Conservation (phyloP, 2,797 vertebrate genomes). For the Hoplostethus atlanticus region DNA sequence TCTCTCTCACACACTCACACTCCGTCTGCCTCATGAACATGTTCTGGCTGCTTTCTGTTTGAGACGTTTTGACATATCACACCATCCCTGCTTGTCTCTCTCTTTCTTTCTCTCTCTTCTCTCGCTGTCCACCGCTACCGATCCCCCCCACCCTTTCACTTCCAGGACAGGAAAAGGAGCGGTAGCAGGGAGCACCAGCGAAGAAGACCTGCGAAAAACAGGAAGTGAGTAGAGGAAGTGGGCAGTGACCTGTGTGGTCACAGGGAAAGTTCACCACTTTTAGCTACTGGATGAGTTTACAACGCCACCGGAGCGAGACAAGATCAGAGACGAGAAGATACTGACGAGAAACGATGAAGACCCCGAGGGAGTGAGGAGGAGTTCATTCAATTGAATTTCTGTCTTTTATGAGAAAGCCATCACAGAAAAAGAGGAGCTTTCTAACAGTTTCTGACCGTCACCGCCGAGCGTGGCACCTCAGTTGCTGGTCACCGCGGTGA, state of each 20-base stretch:
- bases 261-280: slow-evolving; percentile 39
- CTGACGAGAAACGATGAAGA: slow-evolving; percentile 33
- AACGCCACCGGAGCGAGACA: slow-evolving; percentile 33
- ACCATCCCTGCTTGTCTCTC: slow-evolving; percentile 23
- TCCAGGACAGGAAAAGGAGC: slow-evolving; percentile 69
- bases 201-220: slow-evolving; percentile 76
- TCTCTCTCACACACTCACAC: slow-evolving; percentile 40
- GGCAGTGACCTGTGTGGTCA: slow-evolving; percentile 71
- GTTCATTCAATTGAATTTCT: neutral
- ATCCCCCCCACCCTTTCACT: neutral
- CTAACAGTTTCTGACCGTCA: neutral
- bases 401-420: no score
- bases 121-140: neutral
- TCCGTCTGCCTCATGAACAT: slow-evolving; percentile 69
- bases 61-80: slow-evolving; percentile 56
- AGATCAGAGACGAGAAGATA: slow-evolving; percentile 35
- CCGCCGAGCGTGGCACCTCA: neutral
- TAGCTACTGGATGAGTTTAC: slow-evolving; percentile 41
- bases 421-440: neutral
- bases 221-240: slow-evolving; percentile 79
- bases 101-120: slow-evolving; percentile 8
- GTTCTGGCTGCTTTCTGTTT: slow-evolving; percentile 59
- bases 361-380: neutral
- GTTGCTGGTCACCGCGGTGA: no score
- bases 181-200: slow-evolving; percentile 49